These are phyloP conservation scores for Anadara kagoshimensis DNA, from an alignment of 1,140 invertebrate genomes.

Conservation along the genomic window DNA sequence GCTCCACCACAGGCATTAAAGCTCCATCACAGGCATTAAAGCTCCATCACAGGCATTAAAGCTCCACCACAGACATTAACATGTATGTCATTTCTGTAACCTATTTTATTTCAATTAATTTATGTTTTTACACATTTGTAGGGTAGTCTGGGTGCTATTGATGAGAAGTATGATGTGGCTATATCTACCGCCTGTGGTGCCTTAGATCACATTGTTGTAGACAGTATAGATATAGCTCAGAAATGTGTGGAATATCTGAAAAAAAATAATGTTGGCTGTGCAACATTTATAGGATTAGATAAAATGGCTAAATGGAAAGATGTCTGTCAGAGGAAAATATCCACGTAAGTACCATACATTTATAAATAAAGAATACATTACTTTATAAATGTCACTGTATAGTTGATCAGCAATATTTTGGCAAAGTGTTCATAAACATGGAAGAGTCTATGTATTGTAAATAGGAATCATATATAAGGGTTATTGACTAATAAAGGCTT, in stretches of 20 bases:
- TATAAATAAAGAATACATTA: neutral
- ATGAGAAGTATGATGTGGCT: constrained; percentile 95
- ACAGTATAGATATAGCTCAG: constrained; percentile 89
- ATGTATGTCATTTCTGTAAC: too few relatives aligned
- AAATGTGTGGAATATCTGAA: constrained; percentile 90
- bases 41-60: too few relatives aligned
- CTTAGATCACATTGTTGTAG: constrained; percentile 94
- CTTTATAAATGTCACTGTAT: too few relatives aligned
- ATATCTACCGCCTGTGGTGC: constrained; percentile 93
- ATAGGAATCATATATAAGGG: too few relatives aligned
- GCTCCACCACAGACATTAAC: too few relatives aligned
- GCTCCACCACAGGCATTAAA: too few relatives aligned
- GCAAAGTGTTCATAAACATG: too few relatives aligned
- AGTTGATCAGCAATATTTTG: too few relatives aligned
- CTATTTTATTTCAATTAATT: neutral
- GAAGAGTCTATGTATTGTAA: too few relatives aligned
- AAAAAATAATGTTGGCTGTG: constrained; percentile 79
- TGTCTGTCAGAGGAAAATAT: constrained; percentile 66
- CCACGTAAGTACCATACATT: constrained; percentile 64
- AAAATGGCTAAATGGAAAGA: constrained; percentile 76
- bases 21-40: too few relatives aligned
- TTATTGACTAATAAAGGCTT: too few relatives aligned
- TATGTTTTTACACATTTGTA: constrained; percentile 71
- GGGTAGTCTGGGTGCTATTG: constrained; percentile 97
- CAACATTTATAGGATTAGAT: constrained; percentile 79